Evolutionary conservation across 2,888 invertebrate genomes (phyloP).

Genomic region (Sepiola atlantica): DNA sequence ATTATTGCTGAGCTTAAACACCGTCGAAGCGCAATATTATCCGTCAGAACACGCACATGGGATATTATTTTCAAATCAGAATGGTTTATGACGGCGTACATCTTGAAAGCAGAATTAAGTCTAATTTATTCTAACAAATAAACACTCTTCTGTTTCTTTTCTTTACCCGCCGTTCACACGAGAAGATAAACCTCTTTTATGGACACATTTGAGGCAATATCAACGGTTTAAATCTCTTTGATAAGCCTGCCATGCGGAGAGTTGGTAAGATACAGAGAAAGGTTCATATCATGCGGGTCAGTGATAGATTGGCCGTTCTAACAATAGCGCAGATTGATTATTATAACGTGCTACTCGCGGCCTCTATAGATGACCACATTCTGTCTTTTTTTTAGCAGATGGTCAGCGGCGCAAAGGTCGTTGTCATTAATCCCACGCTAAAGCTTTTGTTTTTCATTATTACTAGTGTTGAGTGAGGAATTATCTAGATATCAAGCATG

Average conservation of each 20-base stretch:
- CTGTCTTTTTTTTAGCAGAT: not conserved
- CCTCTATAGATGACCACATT: not conserved
- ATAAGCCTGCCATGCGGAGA: not conserved
- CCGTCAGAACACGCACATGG: not conserved
- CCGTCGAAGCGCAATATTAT: not conserved
- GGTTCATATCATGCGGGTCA: not conserved
- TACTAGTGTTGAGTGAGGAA: not conserved
- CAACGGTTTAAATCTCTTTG: not conserved
- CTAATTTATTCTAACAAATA: not conserved
- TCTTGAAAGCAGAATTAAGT: not conserved
- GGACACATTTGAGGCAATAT: not conserved
- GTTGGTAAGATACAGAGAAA: not conserved
- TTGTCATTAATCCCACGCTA: conserved; percentile 14
- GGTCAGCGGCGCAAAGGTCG: not conserved
- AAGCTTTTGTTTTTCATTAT: not conserved
- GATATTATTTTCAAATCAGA: not conserved
- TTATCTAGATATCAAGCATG: not conserved
- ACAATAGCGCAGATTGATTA: not conserved
- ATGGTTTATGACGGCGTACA: not conserved
- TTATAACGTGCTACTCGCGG: not conserved
- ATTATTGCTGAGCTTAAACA: not conserved
- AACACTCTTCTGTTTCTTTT: not conserved
- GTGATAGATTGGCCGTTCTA: not conserved
- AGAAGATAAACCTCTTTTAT: not conserved
- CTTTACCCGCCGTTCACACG: not conserved